phyloP scores from a whole-genome alignment of 2,888 invertebrate genomes.

The Drosophila antonietae region DNA sequence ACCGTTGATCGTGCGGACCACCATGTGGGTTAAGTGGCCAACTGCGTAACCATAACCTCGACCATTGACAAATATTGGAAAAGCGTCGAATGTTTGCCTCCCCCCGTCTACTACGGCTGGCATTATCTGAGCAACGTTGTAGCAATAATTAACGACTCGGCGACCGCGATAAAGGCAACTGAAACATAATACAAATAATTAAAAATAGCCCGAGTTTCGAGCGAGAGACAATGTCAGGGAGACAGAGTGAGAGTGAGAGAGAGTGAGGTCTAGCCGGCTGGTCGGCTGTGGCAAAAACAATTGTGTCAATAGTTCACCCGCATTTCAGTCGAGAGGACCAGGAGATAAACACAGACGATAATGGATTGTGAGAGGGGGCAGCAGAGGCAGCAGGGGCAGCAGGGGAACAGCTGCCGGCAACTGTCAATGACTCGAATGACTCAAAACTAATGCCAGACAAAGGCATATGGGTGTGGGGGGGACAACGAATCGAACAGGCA shows the following conservation, averaged over 20 bases:
- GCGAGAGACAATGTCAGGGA: constrained; percentile 40
- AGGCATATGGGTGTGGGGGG: neutral
- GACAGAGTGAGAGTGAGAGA: neutral
- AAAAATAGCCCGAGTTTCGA: constrained; percentile 67
- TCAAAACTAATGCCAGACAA: constrained; percentile 54
- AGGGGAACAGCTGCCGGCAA: constrained; percentile 64
- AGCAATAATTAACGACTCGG: constrained; percentile 59
- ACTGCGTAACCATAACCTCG: constrained; percentile 54
- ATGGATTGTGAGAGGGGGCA: constrained; percentile 35
- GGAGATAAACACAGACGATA: constrained; percentile 72
- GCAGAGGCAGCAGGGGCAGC: constrained; percentile 3
- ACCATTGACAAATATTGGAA: constrained; percentile 67
- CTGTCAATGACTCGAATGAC: constrained; percentile 65
- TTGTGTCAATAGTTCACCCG: constrained; percentile 79
- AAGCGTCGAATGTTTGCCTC: constrained; percentile 20
- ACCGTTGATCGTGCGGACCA: constrained; percentile 40
- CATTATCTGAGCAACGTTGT: constrained; percentile 52
- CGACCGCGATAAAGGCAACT: constrained; percentile 48
- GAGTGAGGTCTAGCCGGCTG: constrained; percentile 43
- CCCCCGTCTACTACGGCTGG: constrained; percentile 2
- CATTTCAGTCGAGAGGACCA: constrained; percentile 51
- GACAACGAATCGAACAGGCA: constrained; percentile 67
- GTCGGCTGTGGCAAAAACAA: constrained; percentile 62
- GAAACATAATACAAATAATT: constrained; percentile 79
- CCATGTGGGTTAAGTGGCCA: constrained; percentile 62